Evolutionary conservation across 2,797 vertebrate species (phyloP), one percentile per base, ranked within the genome.

Genomic region (Enteromius afrohamiltoni): DNA sequence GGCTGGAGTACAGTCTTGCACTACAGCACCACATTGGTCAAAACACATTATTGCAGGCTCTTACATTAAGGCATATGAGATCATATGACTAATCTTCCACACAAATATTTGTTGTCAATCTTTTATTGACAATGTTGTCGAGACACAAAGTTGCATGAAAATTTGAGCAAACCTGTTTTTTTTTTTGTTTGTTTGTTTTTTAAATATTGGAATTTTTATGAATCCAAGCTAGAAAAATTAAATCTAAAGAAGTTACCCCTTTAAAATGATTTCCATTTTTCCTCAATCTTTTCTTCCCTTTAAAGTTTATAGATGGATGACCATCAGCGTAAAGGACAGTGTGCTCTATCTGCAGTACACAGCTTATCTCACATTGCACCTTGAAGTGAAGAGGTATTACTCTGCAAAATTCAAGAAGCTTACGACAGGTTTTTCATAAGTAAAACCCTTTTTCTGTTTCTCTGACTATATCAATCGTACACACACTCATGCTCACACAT

Each of bases 331-430:
- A 45, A 64, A 65, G 17, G 21, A 26, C 64, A 75, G 37, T 75
- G 64, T 68, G 55, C 42, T 80, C 31, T 42, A 26, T 80, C 14
- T 75, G 51, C 62, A 40, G n/a, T 26, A 40, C 47, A 53, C 47
- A 4, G 11, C 42, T 37, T 79, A 79, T 68, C 45, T 68, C 6
- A 34, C 26, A 68, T 19, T 49, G 45, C 69, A 77, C 71, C 68
- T 73, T 68, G 26, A 60, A 58, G 55, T 62, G 34, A 55, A 80
- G 51, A 83, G 60, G 47, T 76, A 77, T 51, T 70, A 53, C 2
- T 8, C 51, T 79, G 51, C 26, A 82, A 68, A 70, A 84, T 69
- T 53, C 62, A 71, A 65, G 64, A 47, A 42, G 58, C 21, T 85
- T 47, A 76, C 71, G 45, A 40, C 68, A 60, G 51, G 74, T 37